Evolutionary conservation across 2,888 invertebrate species (phyloP).

Genomic region (Lysandra coridon): DNA sequence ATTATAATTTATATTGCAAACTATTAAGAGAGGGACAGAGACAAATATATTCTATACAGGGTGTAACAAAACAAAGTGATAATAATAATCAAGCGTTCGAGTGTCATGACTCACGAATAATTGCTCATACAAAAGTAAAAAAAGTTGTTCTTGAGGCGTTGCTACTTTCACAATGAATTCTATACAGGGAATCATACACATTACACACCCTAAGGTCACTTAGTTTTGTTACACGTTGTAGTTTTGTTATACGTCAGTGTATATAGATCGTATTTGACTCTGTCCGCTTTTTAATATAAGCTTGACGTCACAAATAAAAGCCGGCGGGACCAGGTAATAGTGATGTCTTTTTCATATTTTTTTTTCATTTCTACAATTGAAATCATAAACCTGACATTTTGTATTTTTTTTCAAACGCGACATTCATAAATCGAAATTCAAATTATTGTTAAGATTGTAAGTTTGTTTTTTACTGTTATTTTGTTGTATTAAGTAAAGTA

Average conservation of each 20-base stretch:
- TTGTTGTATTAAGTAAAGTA: constrained; percentile 32
- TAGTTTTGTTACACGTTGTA: no score
- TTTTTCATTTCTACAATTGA: background rate
- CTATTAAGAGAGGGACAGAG: background rate
- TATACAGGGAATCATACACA: no score
- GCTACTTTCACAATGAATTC: no score
- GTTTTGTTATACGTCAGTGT: no score
- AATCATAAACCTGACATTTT: background rate
- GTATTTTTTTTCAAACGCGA: constrained; percentile 13
- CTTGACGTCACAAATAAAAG: constrained; percentile 13
- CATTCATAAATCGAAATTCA: constrained; percentile 22
- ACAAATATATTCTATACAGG: background rate
- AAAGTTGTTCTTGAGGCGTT: no score
- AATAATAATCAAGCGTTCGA: no score
- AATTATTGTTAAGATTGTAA: constrained; percentile 31
- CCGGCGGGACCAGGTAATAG: constrained; percentile 11
- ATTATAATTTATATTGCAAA: background rate
- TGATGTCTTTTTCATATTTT: background rate
- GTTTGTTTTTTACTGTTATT: constrained; percentile 34
- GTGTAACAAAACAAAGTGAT: no score
- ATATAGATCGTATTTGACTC: no score
- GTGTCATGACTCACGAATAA: no score
- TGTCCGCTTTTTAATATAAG: background rate
- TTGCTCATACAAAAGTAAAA: no score
- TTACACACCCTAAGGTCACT: no score